Conservation (phyloP, 2,888 invertebrate genomes). For the Drosophila sordidula region DNA sequence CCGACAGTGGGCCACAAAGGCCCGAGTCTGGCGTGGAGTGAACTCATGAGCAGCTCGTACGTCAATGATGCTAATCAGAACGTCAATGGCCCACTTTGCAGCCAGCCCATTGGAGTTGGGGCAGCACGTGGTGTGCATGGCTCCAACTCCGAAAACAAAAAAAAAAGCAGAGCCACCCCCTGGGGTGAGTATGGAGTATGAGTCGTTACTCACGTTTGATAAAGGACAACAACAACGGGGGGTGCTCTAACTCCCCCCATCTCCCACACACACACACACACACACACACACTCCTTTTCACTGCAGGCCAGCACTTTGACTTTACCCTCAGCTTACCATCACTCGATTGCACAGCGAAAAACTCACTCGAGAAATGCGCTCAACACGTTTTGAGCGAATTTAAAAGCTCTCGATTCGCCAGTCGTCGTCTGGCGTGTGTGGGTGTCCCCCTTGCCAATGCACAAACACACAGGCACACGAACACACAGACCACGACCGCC, state of each 20-base stretch:
- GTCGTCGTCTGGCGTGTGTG: constrained; percentile 46
- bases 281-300: neutral
- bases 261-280: no score
- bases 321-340: constrained; percentile 21
- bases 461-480: neutral
- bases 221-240: constrained; percentile 40
- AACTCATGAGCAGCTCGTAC: constrained; percentile 47
- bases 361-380: constrained; percentile 36
- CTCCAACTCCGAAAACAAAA: constrained; percentile 51
- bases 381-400: constrained; percentile 39
- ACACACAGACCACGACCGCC: neutral
- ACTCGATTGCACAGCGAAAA: constrained; percentile 18
- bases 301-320: constrained; percentile 29
- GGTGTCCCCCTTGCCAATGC: constrained; percentile 47
- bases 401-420: constrained; percentile 65
- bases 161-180: constrained; percentile 68
- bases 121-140: constrained; percentile 70
- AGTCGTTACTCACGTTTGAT: constrained; percentile 44
- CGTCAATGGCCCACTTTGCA: constrained; percentile 50
- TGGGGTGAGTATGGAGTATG: constrained; percentile 27
- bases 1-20: constrained; percentile 15
- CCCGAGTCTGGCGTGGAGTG: constrained; percentile 36
- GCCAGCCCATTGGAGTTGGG: constrained; percentile 44
- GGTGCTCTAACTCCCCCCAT: neutral
- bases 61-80: constrained; percentile 70